Conservation (phyloP, 2,797 vertebrate species). For the Pyrocephalus nanus region DNA sequence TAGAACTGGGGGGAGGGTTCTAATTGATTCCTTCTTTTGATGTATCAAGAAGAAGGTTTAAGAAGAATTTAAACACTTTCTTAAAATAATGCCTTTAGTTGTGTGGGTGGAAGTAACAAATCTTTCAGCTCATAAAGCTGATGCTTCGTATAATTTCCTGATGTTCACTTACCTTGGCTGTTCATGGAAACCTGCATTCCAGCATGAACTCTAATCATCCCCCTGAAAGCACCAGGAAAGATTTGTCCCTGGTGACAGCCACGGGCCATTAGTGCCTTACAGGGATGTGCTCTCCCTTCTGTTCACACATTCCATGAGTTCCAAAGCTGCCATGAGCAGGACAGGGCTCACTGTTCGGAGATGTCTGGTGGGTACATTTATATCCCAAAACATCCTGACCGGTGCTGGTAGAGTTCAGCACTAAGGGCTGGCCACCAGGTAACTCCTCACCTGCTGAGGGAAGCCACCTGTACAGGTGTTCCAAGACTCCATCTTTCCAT, state of each 20-base stretch:
- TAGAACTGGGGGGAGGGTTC: not conserved
- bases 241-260: not conserved
- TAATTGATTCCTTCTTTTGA: not conserved
- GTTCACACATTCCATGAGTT: not conserved
- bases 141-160: not conserved
- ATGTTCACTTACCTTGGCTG: slow-evolving; percentile 16
- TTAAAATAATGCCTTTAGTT: slow-evolving; percentile 27
- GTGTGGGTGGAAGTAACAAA: slow-evolving; percentile 21
- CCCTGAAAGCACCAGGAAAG: not conserved
- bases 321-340: not conserved
- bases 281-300: not conserved
- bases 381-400: not conserved
- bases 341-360: not conserved
- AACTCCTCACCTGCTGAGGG: not conserved
- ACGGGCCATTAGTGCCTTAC: not conserved
- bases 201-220: not conserved
- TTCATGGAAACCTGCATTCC: not conserved
- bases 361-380: fast-evolving
- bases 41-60: not conserved
- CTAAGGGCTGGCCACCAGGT: not conserved
- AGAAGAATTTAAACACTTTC: not conserved
- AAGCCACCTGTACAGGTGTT: not conserved
- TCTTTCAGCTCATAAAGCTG: slow-evolving; percentile 31
- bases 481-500: not conserved
- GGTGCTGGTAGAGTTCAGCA: not conserved